These are phyloP conservation scores for Drusus annulatus DNA, from an alignment of 1,140 invertebrate species.

Conservation along the genomic window DNA sequence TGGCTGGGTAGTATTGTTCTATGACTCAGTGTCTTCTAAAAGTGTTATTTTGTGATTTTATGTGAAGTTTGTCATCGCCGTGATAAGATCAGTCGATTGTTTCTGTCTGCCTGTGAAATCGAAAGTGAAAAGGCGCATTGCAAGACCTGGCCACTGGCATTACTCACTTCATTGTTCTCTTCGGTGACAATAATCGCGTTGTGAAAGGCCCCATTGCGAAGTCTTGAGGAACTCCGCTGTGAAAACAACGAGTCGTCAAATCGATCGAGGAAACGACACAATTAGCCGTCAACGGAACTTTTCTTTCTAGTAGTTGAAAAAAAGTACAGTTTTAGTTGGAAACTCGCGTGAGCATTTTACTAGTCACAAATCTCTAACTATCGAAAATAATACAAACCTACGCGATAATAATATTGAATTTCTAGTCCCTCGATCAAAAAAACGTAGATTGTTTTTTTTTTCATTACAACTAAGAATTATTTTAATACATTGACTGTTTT, in stretches of 20 bases:
- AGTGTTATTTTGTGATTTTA: neutral
- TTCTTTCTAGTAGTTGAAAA: neutral
- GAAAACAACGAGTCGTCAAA: neutral
- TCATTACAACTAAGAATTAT: neutral
- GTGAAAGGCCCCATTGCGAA: constrained; percentile 1
- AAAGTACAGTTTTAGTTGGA: neutral
- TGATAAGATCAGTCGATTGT: constrained; percentile 1
- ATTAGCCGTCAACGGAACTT: neutral
- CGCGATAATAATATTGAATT: neutral
- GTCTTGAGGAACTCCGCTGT: neutral
- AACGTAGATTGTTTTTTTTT: constrained; percentile 4
- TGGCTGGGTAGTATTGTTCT: no score
- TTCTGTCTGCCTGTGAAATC: neutral
- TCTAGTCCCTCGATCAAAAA: constrained; percentile 17
- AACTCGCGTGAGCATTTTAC: neutral
- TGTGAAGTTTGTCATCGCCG: neutral
- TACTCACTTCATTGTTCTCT: neutral
- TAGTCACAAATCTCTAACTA: constrained; percentile 15
- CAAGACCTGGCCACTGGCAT: neutral
- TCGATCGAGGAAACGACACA: no score
- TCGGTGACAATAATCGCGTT: constrained; percentile 15
- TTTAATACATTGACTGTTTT: constrained; percentile 9
- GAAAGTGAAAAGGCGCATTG: constrained; percentile 18
- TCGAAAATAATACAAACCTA: neutral
- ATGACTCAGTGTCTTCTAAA: no score